Evolutionary conservation across 1,140 invertebrate species (phyloP), one percentile per base, ranked within the genome.

Genomic region (Theocolax elegans): DNA sequence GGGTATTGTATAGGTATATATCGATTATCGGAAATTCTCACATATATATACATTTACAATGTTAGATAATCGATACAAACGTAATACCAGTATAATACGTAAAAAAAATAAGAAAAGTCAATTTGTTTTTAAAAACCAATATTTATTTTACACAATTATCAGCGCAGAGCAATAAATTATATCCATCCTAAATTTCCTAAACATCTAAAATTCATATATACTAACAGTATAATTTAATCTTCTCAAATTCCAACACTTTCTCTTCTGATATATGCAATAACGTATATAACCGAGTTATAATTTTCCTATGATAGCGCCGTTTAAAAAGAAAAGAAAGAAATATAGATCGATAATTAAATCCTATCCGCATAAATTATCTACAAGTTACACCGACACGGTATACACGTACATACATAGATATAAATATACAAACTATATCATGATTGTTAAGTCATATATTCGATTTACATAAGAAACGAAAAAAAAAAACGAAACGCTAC

Each of bases 111-210:
- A n/a, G n/a, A n/a, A n/a, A n/a, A n/a, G n/a, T n/a, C n/a, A n/a
- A n/a, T n/a, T 15, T 58, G 17, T 42, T 58, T 44, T 46, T 27
- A 46, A 60, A 60, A 63, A 63, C n/a, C n/a, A 49, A 4, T 7
- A 21, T 63, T 49, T 63, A 56, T 66, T 56, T 44, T 40, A 56
- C 17, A 44, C 44, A 53, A 19, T 15, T 29, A 3, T 42, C 23
- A 42, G 17, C 56, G 56, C 53, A 42, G 12, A 21, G 29, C 25
- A 66, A 56, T 56, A 66, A 66, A 66, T 66, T 56, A n/a, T n/a
- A 66, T 42, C 13, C 38, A 65, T 54, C 49, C 9, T 42, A 66
- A 56, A 44, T 19, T 19, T 63, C 6, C n/a, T n/a, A n/a, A 40
- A 60, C 1, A 60, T 27, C 12, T 46, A 40, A 29, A 42, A 66